These are phyloP conservation scores for Thymelicus lineola DNA, from an alignment of 2,888 invertebrate species.

Conservation along the genomic window DNA sequence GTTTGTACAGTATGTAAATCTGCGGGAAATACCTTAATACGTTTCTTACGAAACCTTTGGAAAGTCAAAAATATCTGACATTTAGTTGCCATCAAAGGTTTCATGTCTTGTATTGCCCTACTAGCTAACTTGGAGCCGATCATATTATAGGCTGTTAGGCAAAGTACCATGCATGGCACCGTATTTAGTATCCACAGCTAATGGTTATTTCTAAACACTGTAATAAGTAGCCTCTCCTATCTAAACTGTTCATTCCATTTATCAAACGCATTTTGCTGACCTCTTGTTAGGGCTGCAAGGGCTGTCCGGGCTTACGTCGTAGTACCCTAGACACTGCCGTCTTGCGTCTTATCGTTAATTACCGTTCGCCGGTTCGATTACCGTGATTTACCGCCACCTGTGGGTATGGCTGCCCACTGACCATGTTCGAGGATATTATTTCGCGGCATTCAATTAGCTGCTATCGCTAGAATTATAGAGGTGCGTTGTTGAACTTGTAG, in stretches of 20 bases:
- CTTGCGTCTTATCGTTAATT: conserved; percentile 79
- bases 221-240: conserved; percentile 5
- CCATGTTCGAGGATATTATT: conserved; percentile 46
- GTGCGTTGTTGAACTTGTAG: conserved; percentile 1
- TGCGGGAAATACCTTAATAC: no score
- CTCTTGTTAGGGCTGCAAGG: conserved; percentile 20
- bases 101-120: no score
- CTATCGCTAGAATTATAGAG: conserved; percentile 31
- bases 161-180: no score
- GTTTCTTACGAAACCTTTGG: no score
- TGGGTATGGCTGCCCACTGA: conserved; percentile 31
- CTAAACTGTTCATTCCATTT: conserved; percentile 27
- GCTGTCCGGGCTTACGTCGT: conserved; percentile 50
- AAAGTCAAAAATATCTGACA: no score
- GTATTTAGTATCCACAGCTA: not conserved
- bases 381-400: conserved; percentile 69
- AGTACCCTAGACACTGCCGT: conserved; percentile 62
- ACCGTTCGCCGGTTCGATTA: conserved; percentile 68
- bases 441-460: conserved; percentile 53
- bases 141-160: no score
- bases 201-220: conserved; percentile 18
- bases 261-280: conserved; percentile 33
- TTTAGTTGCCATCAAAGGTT: no score
- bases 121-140: no score
- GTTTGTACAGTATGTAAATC: no score